Conservation (phyloP, 2,113 vertebrate species). For the Petaurus breviceps region DNA sequence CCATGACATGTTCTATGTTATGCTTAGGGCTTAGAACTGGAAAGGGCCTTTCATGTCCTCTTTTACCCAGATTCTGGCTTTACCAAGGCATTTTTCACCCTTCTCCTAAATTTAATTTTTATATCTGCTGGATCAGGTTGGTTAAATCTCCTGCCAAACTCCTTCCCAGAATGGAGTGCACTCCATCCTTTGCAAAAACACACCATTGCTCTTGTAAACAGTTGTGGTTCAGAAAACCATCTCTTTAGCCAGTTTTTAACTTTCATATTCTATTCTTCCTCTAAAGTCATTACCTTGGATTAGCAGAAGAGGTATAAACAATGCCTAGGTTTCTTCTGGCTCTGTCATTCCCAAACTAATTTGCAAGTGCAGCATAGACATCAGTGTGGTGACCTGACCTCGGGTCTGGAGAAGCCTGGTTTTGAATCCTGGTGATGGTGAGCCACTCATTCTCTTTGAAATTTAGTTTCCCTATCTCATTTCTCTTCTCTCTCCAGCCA, state of each 20-base stretch:
- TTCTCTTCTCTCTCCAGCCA: background rate
- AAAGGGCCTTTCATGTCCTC: too few relatives aligned
- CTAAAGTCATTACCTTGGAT: background rate
- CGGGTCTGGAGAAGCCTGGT: too few relatives aligned
- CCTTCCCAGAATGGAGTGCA: conserved; percentile 8
- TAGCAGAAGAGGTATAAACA: background rate
- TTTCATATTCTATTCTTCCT: background rate
- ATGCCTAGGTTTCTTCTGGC: background rate
- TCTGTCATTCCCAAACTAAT: background rate
- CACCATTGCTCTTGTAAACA: background rate
- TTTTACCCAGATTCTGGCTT: too few relatives aligned
- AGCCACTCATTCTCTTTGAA: too few relatives aligned
- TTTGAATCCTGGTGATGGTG: too few relatives aligned
- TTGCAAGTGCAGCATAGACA: background rate
- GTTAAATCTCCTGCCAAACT: background rate
- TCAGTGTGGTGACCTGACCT: background rate
- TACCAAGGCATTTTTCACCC: background rate
- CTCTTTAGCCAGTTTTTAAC: background rate
- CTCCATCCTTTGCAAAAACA: background rate
- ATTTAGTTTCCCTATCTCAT: background rate
- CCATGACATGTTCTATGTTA: too few relatives aligned
- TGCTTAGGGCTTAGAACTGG: too few relatives aligned
- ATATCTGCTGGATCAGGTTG: conserved; percentile 1
- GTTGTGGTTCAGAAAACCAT: background rate
- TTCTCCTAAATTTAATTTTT: background rate